Conservation (phyloP, 2,113 vertebrate genomes). For the Vulpes ferrilata region DNA sequence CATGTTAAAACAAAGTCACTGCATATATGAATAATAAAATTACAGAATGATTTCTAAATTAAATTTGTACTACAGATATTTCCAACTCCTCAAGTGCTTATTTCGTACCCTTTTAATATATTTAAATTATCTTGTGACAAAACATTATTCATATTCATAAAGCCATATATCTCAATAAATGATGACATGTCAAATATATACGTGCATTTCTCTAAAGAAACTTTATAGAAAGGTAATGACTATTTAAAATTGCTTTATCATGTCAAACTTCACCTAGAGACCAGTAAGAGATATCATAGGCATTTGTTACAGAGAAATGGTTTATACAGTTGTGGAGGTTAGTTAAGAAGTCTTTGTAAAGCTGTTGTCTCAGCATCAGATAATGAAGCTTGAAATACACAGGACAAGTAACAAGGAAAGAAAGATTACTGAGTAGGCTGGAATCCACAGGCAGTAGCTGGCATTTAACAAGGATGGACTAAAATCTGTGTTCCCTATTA, state of each 20-base stretch:
- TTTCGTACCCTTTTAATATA: slow-evolving; percentile 19
- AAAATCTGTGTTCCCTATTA: background rate
- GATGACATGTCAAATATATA: background rate
- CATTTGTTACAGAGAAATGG: background rate
- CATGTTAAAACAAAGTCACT: slow-evolving; percentile 60
- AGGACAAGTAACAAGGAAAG: background rate
- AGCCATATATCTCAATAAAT: background rate
- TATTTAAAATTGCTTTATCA: slow-evolving; percentile 12
- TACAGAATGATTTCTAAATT: slow-evolving; percentile 39
- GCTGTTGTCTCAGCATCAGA: background rate
- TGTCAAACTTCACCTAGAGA: background rate
- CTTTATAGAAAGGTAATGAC: background rate
- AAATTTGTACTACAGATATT: slow-evolving; percentile 40
- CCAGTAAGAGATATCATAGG: background rate
- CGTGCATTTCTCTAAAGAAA: background rate
- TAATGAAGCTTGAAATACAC: background rate
- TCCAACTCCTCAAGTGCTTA: slow-evolving; percentile 19
- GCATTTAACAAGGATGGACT: background rate
- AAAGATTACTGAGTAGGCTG: background rate
- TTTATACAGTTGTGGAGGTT: background rate
- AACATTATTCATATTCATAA: slow-evolving; percentile 40
- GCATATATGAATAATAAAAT: slow-evolving; percentile 67
- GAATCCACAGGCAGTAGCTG: background rate
- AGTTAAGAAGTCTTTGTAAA: background rate
- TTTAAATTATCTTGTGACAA: slow-evolving; percentile 37